Evolutionary conservation across 2,888 invertebrate species (phyloP).

Genomic region (Reticulitermes lucifugus): DNA sequence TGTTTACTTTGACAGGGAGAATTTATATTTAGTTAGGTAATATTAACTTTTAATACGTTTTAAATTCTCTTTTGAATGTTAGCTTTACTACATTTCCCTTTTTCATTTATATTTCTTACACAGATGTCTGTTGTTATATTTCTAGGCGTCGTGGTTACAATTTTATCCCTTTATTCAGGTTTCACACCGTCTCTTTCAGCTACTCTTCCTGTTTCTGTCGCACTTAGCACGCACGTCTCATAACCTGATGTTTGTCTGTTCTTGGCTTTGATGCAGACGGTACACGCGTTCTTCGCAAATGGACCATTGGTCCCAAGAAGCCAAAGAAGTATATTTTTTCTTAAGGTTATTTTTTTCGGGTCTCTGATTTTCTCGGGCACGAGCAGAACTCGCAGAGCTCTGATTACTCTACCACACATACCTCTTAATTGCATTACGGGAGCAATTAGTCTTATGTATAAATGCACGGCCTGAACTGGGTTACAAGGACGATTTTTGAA

Average conservation of each 20-base stretch:
- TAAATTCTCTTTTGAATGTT: too few species aligned
- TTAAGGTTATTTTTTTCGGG: slow-evolving; percentile 5
- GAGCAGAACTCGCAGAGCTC: slow-evolving; percentile 10
- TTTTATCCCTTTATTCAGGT: too few species aligned
- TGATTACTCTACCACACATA: background rate
- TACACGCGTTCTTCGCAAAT: background rate
- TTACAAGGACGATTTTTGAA: background rate
- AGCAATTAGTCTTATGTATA: background rate
- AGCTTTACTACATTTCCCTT: too few species aligned
- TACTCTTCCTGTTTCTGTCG: too few species aligned
- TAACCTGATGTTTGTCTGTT: background rate
- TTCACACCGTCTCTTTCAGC: too few species aligned
- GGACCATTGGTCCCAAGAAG: background rate
- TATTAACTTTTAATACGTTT: too few species aligned
- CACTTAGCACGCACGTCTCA: too few species aligned
- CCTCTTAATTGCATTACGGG: background rate
- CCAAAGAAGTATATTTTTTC: background rate
- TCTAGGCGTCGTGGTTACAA: too few species aligned
- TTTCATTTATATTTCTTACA: too few species aligned
- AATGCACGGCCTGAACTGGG: slow-evolving; percentile 4
- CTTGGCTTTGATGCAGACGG: background rate
- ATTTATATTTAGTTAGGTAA: too few species aligned
- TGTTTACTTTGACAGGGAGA: too few species aligned
- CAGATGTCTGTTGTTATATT: too few species aligned
- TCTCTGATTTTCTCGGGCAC: slow-evolving; percentile 31